phyloP scores from a whole-genome alignment of 2,797 vertebrate genomes.

The Bryconaethiops microstoma region DNA sequence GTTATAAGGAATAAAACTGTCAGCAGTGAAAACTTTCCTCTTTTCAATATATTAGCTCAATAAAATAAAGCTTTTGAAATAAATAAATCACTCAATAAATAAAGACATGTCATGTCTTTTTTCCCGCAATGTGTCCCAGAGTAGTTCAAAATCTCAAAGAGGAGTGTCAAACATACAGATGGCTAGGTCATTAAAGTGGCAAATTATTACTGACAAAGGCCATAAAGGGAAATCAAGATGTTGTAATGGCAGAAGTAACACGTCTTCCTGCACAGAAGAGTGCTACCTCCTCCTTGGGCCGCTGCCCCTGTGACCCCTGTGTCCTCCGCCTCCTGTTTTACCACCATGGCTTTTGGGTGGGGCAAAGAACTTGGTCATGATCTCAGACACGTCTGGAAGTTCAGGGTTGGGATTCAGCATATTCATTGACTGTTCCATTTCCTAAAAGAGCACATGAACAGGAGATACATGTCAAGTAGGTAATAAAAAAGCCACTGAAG shows the following conservation, averaged over 20 bases:
- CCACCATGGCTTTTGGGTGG: slow-evolving; percentile 83
- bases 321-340: slow-evolving; percentile 77
- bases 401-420: slow-evolving; percentile 89
- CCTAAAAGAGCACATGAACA: slow-evolving; percentile 67
- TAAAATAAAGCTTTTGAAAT: not conserved
- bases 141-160: not conserved
- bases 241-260: not conserved
- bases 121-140: not conserved
- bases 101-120: not conserved
- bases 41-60: not conserved
- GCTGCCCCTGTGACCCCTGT: slow-evolving; percentile 45
- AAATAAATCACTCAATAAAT: not conserved
- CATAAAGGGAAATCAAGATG: not conserved
- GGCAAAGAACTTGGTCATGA: slow-evolving; percentile 89
- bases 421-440: slow-evolving; percentile 91
- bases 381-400: slow-evolving; percentile 86
- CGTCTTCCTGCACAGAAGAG: not conserved
- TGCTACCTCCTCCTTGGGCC: slow-evolving; percentile 81
- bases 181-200: not conserved
- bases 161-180: too few species aligned
- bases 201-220: not conserved
- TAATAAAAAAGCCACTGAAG: not conserved
- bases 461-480: not conserved
- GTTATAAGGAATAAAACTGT: not conserved
- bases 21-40: not conserved